Evolutionary conservation across 2,113 vertebrate species (phyloP), one percentile per base, ranked within the genome.

Genomic region (Nanorana parkeri): DNA sequence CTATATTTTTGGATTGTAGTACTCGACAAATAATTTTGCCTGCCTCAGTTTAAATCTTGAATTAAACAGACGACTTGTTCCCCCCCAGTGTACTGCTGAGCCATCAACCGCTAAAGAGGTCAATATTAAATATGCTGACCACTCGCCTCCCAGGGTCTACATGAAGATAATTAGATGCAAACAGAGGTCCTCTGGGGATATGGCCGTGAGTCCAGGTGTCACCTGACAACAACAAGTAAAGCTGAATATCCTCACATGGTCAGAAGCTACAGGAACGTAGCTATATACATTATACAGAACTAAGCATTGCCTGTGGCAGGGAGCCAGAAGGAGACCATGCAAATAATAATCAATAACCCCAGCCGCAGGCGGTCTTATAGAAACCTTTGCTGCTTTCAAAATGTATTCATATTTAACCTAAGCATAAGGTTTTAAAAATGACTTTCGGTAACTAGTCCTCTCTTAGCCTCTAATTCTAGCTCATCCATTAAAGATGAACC

Each of bases 61-160:
- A 81, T 67, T 81, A 79, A 79, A 21, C 61, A 66, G 72, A 73
- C 55, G 41, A 47, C 29, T 76, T 28, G 41, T 26, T 52, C 61
- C 51, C 68, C n/a, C 36, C 11, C 10, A 16, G 60, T 17, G 64
- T 20, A 65, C 63, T 83, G 80, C 80, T 83, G 80, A 83, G 63
- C 72, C 80, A 83, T 83, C 71, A 68, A 68, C 32, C 51, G 36
- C 63, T 68, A 68, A 76, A 68, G 51, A 76, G 80, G 80, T 76
- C 72, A 76, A 83, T 83, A 76, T 83, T 76, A 83, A 83, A 83
- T 83, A 76, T 76, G 80, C 80, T 83, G 80, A 83, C 80, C 80
- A 60, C 72, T 83, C 36, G 64, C 51, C 72, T 68, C 80, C 64
- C 21, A 47, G 80, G 56, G 72, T 83, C 72, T 55, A 61, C 52